A percentile compares a stretch with the other conserved stretches of the same genome.
phyloP scores from a whole-genome alignment of 2,113 vertebrate genomes.

The Catagonus wagneri region DNA sequence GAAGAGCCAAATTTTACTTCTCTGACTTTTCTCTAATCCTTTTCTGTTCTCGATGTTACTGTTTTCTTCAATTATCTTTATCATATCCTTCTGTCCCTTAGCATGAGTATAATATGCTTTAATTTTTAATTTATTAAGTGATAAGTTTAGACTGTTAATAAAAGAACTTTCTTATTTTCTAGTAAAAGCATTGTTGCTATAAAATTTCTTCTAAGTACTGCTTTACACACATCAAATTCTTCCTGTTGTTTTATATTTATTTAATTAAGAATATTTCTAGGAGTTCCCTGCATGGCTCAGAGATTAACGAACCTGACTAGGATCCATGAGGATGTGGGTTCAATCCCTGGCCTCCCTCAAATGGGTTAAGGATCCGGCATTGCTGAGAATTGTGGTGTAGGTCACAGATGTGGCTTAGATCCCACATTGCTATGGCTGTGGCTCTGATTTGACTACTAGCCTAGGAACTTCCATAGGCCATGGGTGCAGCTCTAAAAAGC shows the following conservation, averaged over 20 bases:
- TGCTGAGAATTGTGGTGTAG: no score
- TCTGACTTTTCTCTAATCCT: neutral
- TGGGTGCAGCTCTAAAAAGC: no score
- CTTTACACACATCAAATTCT: neutral
- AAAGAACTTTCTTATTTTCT: neutral
- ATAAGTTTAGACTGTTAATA: neutral
- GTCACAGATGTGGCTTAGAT: no score
- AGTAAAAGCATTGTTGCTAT: neutral
- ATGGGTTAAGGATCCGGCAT: no score
- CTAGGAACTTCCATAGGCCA: no score
- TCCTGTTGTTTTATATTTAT: neutral
- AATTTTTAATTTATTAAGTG: neutral
- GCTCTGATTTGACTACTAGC: no score
- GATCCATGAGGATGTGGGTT: no score
- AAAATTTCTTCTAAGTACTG: neutral
- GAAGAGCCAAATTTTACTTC: neutral
- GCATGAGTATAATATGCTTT: neutral
- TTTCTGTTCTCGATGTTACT: neutral
- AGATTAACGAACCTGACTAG: no score
- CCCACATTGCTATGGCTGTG: no score
- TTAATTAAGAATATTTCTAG: neutral
- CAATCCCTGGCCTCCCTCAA: no score
- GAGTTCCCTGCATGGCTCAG: no score
- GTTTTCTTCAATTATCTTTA: neutral
- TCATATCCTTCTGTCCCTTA: neutral